Evolutionary conservation across 2,113 vertebrate genomes (phyloP).

Genomic region (Raja brachyura): DNA sequence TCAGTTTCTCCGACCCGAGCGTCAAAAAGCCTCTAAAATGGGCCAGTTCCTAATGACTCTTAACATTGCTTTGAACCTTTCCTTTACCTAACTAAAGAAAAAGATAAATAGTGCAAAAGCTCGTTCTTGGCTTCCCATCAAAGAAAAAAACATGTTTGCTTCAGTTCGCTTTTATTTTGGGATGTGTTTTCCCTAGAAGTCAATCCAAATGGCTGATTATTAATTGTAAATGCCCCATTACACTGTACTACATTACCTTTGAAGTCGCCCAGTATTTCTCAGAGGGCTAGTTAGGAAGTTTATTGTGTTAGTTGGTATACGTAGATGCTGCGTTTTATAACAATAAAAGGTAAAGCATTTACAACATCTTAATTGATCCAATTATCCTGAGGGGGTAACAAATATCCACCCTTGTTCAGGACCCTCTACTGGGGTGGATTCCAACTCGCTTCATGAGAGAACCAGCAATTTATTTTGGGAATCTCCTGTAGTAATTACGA

Average conservation of each 20-base stretch:
- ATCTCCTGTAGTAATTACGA: neutral
- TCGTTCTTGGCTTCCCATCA: conserved; percentile 21
- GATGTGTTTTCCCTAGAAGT: conserved; percentile 27
- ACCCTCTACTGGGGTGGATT: neutral
- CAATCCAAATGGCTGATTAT: conserved; percentile 36
- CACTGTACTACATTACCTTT: conserved; percentile 3
- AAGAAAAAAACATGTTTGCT: neutral
- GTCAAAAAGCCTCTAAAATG: neutral
- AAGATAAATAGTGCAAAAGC: neutral
- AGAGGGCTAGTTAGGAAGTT: neutral
- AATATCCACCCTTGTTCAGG: neutral
- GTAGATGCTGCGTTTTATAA: neutral
- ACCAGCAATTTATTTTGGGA: neutral
- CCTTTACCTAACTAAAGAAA: neutral
- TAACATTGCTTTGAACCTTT: neutral
- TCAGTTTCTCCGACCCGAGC: neutral
- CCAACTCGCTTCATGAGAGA: neutral
- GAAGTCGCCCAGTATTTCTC: conserved; percentile 14
- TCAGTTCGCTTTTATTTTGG: conserved; percentile 22
- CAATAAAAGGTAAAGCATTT: neutral
- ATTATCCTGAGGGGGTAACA: too few species aligned
- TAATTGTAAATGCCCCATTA: conserved; percentile 32
- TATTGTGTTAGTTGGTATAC: neutral
- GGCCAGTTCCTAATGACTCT: neutral
- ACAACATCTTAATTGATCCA: neutral